Evolutionary conservation across 2,797 vertebrate species (phyloP).

Genomic region (Catamblyrhynchus diadema): DNA sequence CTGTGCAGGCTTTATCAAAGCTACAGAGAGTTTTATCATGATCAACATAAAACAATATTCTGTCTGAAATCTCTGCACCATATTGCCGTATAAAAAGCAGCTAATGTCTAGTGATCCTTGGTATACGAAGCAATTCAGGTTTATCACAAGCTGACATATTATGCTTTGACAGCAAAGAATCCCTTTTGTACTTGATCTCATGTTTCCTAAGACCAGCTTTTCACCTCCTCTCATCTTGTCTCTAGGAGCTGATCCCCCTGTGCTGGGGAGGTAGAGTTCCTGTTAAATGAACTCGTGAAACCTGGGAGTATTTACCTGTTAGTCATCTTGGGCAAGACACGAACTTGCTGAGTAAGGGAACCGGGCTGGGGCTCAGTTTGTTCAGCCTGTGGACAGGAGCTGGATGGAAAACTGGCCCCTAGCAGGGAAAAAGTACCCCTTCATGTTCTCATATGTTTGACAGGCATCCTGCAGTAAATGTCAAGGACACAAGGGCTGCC

Average conservation of each 20-base stretch:
- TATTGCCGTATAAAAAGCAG: slow-evolving; percentile 47
- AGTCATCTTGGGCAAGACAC: background rate
- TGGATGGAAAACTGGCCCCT: background rate
- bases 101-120: slow-evolving; percentile 64
- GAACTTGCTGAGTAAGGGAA: background rate
- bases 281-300: background rate
- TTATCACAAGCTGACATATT: slow-evolving; percentile 56
- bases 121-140: slow-evolving; percentile 46
- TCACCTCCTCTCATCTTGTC: slow-evolving; percentile 52
- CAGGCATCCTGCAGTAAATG: background rate
- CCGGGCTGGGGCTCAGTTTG: accelerated
- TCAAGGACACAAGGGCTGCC: background rate
- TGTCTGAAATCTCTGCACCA: slow-evolving; percentile 42
- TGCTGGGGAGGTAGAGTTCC: background rate
- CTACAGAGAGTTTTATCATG: slow-evolving; percentile 31
- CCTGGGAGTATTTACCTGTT: background rate
- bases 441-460: background rate
- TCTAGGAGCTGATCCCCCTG: slow-evolving; percentile 43
- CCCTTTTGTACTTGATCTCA: slow-evolving; percentile 43
- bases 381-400: background rate
- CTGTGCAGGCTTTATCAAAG: slow-evolving; percentile 54
- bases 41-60: slow-evolving; percentile 66
- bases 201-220: slow-evolving; percentile 59
- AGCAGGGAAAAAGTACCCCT: background rate
- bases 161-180: slow-evolving; percentile 59